Evolutionary conservation across 2,888 invertebrate species (phyloP).

Genomic region (Drosophila cracens): DNA sequence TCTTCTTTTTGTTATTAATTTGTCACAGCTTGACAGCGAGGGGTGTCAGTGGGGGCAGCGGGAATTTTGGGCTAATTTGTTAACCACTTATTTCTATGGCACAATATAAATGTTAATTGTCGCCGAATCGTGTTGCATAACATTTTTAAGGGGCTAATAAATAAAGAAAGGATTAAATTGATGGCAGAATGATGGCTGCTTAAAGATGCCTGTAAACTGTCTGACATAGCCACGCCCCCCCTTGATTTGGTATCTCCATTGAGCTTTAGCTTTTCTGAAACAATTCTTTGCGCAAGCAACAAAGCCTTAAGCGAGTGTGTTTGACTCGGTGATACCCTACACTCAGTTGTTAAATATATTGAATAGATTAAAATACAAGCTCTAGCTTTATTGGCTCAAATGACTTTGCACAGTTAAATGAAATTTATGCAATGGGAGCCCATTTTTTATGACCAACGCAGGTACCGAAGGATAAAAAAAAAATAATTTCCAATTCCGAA

Average conservation of each 20-base stretch:
- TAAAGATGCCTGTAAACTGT: slow-evolving; percentile 10
- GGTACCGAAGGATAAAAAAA: neutral
- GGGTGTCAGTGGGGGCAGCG: neutral
- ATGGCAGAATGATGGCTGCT: slow-evolving; percentile 2
- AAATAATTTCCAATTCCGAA: neutral
- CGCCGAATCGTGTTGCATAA: slow-evolving; percentile 10
- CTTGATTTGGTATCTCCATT: neutral
- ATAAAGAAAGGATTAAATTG: slow-evolving; percentile 41
- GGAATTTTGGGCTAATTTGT: slow-evolving; percentile 39
- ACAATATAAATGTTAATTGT: slow-evolving; percentile 54
- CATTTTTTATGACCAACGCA: neutral
- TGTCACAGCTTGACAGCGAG: slow-evolving; percentile 48
- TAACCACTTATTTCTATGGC: slow-evolving; percentile 55
- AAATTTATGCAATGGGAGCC: neutral
- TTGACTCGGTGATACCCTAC: neutral
- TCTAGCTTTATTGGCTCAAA: neutral
- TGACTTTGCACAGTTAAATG: neutral
- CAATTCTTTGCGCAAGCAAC: neutral
- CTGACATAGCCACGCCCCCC: neutral
- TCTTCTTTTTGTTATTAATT: slow-evolving; percentile 45
- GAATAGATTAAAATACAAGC: neutral
- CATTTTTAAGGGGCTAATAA: slow-evolving; percentile 24
- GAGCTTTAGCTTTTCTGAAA: neutral
- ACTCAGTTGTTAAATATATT: neutral
- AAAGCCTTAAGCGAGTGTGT: neutral